Evolutionary conservation across 2,797 vertebrate genomes (phyloP), one percentile per base, ranked within the genome.

Genomic region (Phalanger gymnotis): DNA sequence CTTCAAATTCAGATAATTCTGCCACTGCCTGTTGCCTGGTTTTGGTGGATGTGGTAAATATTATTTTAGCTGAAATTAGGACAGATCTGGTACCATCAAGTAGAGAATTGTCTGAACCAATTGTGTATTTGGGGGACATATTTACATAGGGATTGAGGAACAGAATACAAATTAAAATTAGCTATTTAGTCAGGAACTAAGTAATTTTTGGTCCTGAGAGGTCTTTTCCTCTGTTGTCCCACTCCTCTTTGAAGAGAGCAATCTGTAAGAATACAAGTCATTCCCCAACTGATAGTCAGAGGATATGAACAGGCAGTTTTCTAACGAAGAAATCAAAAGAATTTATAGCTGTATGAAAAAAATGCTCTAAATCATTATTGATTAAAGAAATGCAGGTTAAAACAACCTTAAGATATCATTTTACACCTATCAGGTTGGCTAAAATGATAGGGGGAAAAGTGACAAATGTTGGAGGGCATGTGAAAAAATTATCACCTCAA

Each of bases 111-210:
- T 92, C 57, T 25, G 51, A 93, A 90, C 94, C 52, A 92, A 54
- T 95, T 93, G 95, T 92, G 52, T 81, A 93, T 92, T 96, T 94
- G 94, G 54, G 90, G 30, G 96, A 94, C 96, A 54, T 47, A 94
- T 95, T 96, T 73, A 92, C 54, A 40, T 73, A n/a, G 66, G 4
- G 53, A 57, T 40, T 92, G 66, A 94, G 61, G 81, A 96, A 90
- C 94, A 92, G 91, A 96, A 95, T 61, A 52, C 30, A 54, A 52
- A 95, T 54, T 54, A 92, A 27, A 55, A 90, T 94, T 96, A 95
- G 92, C 96, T 91, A 95, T 47, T 92, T 52, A 81, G 87, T 94
- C 91, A 52, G 91, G 93, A 95, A 90, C 92, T 40, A 27, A 11
- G 90, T 52, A 55, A 94, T 73, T 92, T 94, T 92, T 40, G 3